These are phyloP conservation scores for Elmis aenea DNA, from an alignment of 2,888 invertebrate species.

Conservation along the genomic window DNA sequence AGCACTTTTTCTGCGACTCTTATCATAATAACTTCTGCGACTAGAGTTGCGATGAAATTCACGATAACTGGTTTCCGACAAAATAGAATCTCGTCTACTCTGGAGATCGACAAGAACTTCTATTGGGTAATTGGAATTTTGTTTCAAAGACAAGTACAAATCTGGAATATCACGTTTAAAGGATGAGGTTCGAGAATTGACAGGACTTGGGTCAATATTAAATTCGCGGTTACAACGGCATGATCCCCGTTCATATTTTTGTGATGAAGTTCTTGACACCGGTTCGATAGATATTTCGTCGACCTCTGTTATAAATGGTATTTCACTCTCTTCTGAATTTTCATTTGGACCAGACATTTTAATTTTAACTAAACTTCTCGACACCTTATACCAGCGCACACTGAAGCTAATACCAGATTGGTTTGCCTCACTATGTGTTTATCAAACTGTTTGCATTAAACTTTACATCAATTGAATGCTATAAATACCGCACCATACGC, in stretches of 20 bases:
- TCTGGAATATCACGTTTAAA: slow-evolving; percentile 5
- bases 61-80: slow-evolving; percentile 6
- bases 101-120: slow-evolving; percentile 3
- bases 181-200: slow-evolving; percentile 9
- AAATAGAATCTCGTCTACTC: slow-evolving; percentile 5
- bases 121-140: too few relatives aligned
- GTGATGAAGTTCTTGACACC: slow-evolving; percentile 4
- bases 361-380: slow-evolving; percentile 1
- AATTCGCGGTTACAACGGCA: slow-evolving; percentile 5
- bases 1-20: slow-evolving; percentile 7
- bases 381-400: slow-evolving; percentile 4
- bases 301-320: slow-evolving; percentile 8
- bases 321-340: slow-evolving; percentile 8
- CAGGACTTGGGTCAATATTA: slow-evolving; percentile 4
- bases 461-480: slow-evolving; percentile 13
- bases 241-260: too few relatives aligned
- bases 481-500: too few relatives aligned
- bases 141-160: not conserved
- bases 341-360: slow-evolving; percentile 9
- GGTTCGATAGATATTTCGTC: slow-evolving; percentile 2
- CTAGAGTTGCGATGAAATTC: slow-evolving; percentile 3
- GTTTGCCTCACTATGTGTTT: slow-evolving; percentile 10
- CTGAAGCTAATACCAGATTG: slow-evolving; percentile 5
- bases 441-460: slow-evolving; percentile 11
- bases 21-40: slow-evolving; percentile 7